Base-by-base conservation (phyloP, 2,113 vertebrate species). In the Echinops telfairi region DNA sequence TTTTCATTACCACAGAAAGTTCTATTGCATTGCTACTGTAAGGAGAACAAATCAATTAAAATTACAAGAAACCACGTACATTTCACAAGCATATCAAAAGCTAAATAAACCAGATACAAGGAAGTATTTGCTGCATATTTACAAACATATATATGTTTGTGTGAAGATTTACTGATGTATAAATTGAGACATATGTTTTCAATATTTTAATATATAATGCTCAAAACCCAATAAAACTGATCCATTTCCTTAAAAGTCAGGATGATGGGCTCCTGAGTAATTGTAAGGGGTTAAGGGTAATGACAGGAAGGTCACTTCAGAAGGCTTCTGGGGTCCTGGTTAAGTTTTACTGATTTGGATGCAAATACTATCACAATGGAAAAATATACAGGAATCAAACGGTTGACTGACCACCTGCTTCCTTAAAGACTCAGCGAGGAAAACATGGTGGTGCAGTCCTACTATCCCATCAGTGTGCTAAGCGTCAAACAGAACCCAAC, bases 31-130 rank as follows among this genome's bases (percentile, higher is more conserved):
- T 81, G 76, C 22, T 60, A 77, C 31, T 75, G 47, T 16, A 89
- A 1, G 62, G 33, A 93, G n/a, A 92, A 81, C 27, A 83, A 38
- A 70, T 75, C 19, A 66, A 78, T 53, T 57, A 20, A 22, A 76
- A n/a, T 47, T 10, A 64, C 7, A 84, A 43, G 70, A 66, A 83
- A 86, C 10, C 81, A 73, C 20, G 33, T 88, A 27, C 77, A 81
- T 81, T 64, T 33, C 79, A 87, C 86, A 85, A 83, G 66, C 36
- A 47, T 25, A 47, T 76, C 40, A 8, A 90, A 75, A 70, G 2
- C 6, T 5, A 83, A 85, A 77, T 73, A 88, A 92, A 88, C 4
- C 16, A 80, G 57, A 88, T 27, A 91, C 4, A 93, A 86, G 90
- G 43, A 62, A 75, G 31, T 57, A 57, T 12, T 68, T 12, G 75